Evolutionary conservation across 2,888 invertebrate species (phyloP).

Genomic region (Leucophora obtusa): DNA sequence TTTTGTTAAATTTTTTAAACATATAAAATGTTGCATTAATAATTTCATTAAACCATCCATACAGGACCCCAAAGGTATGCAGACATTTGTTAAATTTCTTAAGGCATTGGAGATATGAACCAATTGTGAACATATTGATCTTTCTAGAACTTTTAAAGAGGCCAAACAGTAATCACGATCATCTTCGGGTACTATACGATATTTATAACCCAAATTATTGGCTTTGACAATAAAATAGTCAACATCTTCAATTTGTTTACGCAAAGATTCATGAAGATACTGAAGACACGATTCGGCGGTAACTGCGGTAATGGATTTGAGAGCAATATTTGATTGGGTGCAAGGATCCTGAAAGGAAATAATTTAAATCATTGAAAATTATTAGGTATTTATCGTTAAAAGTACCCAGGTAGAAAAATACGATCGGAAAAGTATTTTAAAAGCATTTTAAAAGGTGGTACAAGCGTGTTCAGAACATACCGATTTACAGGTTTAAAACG

Average conservation of each 20-base stretch:
- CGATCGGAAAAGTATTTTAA: too few relatives aligned
- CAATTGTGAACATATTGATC: constrained; percentile 81
- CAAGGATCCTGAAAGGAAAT: constrained; percentile 15
- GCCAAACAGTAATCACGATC: constrained; percentile 79
- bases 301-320: constrained; percentile 73
- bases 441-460: too few relatives aligned
- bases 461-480: too few relatives aligned
- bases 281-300: constrained; percentile 72
- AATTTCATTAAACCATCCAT: constrained; percentile 81
- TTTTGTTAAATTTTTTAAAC: constrained; percentile 81
- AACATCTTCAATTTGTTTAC: constrained; percentile 75
- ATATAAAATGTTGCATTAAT: constrained; percentile 80
- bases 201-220: constrained; percentile 78
- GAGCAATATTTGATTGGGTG: constrained; percentile 62
- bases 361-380: too few relatives aligned
- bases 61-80: constrained; percentile 80
- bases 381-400: too few relatives aligned
- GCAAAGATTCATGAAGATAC: constrained; percentile 72
- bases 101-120: constrained; percentile 80
- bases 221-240: constrained; percentile 78
- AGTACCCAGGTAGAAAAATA: too few relatives aligned
- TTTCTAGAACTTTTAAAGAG: constrained; percentile 80
- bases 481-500: too few relatives aligned
- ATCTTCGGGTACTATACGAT: constrained; percentile 78
- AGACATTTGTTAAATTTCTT: constrained; percentile 79